These are phyloP conservation scores for Basileuterus tristriatus DNA, from an alignment of 2,797 vertebrate species.

Conservation along the genomic window DNA sequence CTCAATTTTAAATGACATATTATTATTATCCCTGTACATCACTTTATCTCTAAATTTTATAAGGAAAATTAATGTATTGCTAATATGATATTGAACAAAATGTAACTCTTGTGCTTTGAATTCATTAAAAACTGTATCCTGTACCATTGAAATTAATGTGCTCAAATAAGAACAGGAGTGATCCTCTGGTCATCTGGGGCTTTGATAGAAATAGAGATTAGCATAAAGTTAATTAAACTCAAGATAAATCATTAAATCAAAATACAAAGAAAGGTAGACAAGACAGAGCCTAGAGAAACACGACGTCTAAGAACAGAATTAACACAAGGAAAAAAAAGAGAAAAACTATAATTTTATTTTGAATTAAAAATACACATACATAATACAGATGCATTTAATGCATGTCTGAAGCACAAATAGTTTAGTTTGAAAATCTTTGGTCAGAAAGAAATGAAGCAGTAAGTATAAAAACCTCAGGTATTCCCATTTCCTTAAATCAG, in stretches of 20 bases:
- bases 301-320: not conserved
- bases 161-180: not conserved
- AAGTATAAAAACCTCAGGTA: not conserved
- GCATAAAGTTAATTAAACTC: slow-evolving; percentile 28
- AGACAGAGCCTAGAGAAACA: not conserved
- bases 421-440: not conserved
- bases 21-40: not conserved
- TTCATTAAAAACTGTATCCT: not conserved
- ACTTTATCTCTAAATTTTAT: not conserved
- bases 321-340: not conserved
- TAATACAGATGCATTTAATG: not conserved
- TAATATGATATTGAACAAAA: not conserved
- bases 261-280: not conserved
- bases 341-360: not conserved
- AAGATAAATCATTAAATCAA: not conserved
- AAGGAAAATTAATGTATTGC: not conserved
- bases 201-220: not conserved
- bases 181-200: not conserved
- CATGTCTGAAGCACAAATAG: not conserved
- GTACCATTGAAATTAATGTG: not conserved
- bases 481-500: not conserved
- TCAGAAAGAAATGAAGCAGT: not conserved
- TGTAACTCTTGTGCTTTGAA: not conserved
- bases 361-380: not conserved
- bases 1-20: not conserved